A percentile compares a stretch with the other conserved stretches of the same genome.
Evolutionary conservation across 2,113 vertebrate species (phyloP).

Genomic region (sheep (Ovis aries)): DNA sequence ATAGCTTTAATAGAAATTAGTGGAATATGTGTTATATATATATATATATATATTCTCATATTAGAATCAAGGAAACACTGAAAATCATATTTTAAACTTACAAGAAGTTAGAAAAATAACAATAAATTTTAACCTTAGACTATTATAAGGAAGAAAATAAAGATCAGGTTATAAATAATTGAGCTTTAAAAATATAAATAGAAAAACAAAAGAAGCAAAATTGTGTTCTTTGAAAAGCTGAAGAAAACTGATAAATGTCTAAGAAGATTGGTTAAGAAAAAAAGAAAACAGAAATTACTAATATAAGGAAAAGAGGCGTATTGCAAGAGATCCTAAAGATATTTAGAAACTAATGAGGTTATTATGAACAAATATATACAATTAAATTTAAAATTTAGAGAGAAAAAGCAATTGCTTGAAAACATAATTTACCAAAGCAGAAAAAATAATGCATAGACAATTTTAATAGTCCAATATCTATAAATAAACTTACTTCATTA

Average conservation of each 20-base stretch:
- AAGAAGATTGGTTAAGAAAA: not conserved
- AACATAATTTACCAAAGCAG: not conserved
- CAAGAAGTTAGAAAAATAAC: not conserved
- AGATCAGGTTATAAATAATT: not conserved
- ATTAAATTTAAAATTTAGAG: not conserved
- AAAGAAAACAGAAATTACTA: not conserved
- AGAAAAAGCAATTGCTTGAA: not conserved
- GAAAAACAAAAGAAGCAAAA: not conserved
- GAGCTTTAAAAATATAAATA: not conserved
- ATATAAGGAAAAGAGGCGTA: not conserved
- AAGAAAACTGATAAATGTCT: not conserved
- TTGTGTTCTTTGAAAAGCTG: not conserved
- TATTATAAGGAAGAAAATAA: not conserved
- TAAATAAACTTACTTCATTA: not conserved
- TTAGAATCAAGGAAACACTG: not conserved
- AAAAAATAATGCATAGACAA: not conserved
- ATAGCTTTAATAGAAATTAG: not conserved
- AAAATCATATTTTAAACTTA: not conserved
- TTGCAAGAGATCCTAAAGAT: not conserved
- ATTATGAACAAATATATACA: not conserved
- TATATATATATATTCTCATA: not conserved
- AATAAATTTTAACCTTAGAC: not conserved
- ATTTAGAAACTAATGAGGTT: not conserved
- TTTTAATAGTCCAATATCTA: not conserved
- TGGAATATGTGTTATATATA: not conserved